Conservation (phyloP, 2,888 invertebrate species). For the Drosophila diplacantha region DNA sequence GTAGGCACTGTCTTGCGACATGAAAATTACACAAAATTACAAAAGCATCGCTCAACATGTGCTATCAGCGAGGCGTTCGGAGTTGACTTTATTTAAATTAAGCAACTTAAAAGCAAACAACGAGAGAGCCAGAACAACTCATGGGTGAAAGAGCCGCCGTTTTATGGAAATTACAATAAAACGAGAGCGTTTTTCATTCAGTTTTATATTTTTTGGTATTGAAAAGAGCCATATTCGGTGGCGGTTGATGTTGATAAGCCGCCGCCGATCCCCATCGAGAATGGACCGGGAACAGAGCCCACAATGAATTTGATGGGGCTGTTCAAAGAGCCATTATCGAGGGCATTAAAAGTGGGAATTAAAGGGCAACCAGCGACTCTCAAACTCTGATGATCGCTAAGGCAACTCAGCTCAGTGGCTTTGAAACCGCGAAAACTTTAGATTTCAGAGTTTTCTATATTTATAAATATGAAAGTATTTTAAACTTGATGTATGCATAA, state of each 20-base stretch:
- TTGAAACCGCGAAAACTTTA: neutral
- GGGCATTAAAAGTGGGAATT: constrained; percentile 29
- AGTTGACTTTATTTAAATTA: constrained; percentile 64
- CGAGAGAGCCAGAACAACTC: constrained; percentile 9
- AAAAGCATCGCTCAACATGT: constrained; percentile 28
- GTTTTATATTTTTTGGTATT: constrained; percentile 31
- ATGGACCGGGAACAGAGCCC: constrained; percentile 14
- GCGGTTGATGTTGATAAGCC: constrained; percentile 61
- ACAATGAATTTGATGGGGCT: constrained; percentile 19
- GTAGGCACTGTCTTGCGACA: constrained; percentile 38
- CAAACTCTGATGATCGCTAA: constrained; percentile 27
- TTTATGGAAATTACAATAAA: constrained; percentile 65
- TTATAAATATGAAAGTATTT: neutral
- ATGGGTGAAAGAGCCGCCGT: constrained; percentile 42
- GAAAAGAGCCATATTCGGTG: constrained; percentile 25
- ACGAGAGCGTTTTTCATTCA: constrained; percentile 33
- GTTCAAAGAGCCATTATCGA: constrained; percentile 28
- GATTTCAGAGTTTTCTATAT: neutral
- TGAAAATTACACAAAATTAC: constrained; percentile 31
- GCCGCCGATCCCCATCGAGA: constrained; percentile 11
- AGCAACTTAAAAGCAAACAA: constrained; percentile 52
- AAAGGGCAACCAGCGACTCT: constrained; percentile 10
- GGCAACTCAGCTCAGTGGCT: neutral
- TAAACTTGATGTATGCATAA: neutral
- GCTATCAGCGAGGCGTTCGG: constrained; percentile 59